Conservation (phyloP, 2,888 invertebrate genomes). For the Amorpha juglandis region DNA sequence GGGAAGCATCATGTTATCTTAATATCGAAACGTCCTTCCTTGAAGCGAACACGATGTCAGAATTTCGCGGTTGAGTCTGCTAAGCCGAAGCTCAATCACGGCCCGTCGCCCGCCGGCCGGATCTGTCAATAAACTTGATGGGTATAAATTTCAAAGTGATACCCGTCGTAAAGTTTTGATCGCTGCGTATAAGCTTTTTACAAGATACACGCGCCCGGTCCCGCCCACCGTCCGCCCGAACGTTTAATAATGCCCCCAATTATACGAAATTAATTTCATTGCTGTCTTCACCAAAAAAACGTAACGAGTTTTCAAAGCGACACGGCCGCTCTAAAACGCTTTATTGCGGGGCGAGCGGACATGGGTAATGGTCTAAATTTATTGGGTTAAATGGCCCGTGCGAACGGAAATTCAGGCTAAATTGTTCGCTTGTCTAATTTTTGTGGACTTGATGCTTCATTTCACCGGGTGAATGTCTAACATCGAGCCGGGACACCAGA, state of each 20-base stretch:
- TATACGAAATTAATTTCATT: conserved; percentile 73
- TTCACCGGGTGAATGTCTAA: conserved; percentile 59
- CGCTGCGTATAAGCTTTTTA: conserved; percentile 9
- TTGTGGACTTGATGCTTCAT: conserved; percentile 73
- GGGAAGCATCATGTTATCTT: not conserved
- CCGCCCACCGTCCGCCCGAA: not conserved
- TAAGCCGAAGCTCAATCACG: conserved; percentile 14
- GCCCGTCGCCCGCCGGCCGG: not conserved
- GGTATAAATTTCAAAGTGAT: conserved; percentile 6
- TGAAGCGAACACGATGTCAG: not conserved
- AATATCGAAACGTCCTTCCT: conserved; percentile 6
- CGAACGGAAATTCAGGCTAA: conserved; percentile 70
- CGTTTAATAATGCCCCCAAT: conserved; percentile 50
- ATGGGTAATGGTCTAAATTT: conserved; percentile 80
- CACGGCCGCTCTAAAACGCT: conserved; percentile 67
- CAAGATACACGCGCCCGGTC: conserved; percentile 31
- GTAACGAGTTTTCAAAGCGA: conserved; percentile 72
- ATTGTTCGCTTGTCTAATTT: conserved; percentile 78
- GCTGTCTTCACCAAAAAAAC: conserved; percentile 69
- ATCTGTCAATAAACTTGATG: conserved; percentile 1
- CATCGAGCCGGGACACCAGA: conserved; percentile 40
- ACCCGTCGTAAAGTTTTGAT: conserved; percentile 3
- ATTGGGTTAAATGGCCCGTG: conserved; percentile 78
- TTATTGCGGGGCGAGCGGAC: conserved; percentile 72
- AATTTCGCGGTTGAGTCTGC: not conserved